Conservation (phyloP, 2,888 invertebrate species). For the Corbicula japonica region DNA sequence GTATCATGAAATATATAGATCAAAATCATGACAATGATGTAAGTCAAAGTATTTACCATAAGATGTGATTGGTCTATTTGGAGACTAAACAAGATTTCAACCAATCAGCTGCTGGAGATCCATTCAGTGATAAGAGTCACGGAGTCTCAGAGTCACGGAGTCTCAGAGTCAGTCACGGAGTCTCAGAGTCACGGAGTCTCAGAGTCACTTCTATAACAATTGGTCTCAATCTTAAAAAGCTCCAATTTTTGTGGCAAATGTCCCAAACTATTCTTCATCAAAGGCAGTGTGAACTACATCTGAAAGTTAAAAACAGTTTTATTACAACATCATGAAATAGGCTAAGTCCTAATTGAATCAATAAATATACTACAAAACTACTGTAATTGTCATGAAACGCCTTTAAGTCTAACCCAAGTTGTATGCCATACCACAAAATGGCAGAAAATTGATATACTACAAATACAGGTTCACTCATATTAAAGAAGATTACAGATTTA, state of each 20-base stretch:
- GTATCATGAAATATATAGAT: no score
- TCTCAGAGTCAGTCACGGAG: not conserved
- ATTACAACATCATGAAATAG: conserved; percentile 1
- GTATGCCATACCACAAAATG: conserved; percentile 20
- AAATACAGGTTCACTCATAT: conserved; percentile 2
- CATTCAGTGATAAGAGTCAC: no score
- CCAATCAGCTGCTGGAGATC: no score
- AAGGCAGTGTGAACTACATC: not conserved
- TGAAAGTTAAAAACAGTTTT: conserved; percentile 3
- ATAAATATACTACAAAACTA: conserved; percentile 19
- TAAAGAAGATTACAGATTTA: conserved; percentile 20
- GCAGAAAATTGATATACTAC: conserved; percentile 22
- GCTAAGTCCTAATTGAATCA: conserved; percentile 13
- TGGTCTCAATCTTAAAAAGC: not conserved
- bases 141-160: no score
- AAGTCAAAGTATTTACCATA: no score
- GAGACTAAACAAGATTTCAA: no score
- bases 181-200: not conserved
- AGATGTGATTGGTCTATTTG: no score
- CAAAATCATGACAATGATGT: no score
- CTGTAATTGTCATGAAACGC: conserved; percentile 17
- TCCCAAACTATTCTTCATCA: not conserved
- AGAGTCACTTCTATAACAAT: not conserved
- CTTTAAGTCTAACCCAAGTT: conserved; percentile 13
- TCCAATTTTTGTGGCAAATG: not conserved